Evolutionary conservation across 1,140 invertebrate genomes (phyloP), one percentile per base, ranked within the genome.

Genomic region (Nephila pilipes): DNA sequence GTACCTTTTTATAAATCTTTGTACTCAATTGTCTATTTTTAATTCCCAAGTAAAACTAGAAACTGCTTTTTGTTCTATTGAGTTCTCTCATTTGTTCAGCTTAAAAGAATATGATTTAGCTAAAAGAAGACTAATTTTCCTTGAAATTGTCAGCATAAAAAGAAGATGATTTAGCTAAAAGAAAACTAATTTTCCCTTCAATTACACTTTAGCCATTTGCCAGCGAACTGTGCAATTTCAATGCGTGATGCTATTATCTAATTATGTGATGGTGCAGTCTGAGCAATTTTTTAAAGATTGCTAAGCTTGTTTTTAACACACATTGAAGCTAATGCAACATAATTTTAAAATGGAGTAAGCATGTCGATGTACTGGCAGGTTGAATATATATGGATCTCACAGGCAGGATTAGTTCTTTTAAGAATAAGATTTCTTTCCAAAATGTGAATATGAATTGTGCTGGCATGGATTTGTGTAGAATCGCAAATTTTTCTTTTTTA

Each of bases 391-490:
- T 32, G 25, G 25, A 32, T 69, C 25, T 75, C 10, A 25, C 60
- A 32, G 65, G 65, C 65, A 75, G 65, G 65, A 75, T 29, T 75
- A 10, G 6, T 46, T 46, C 3, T 46, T 69, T 75, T 36, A 32
- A 29, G 65, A 29, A 75, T 75, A 25, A 75, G 25, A 25, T 75
- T 75, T 75, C 16, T 29, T 75, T 63, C 25, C 25, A 63, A 63
- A 12, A 63, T 63, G 22, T 63, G 22, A n/a, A 63, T 25, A 29
- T 75, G 65, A 75, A 18, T 29, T 75, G 65, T 75, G 65, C 65
- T 75, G 65, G 65, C 65, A 75, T 75, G 65, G 65, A 75, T 75
- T 75, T 32, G 60, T 63, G 60, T 63, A 63, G 60, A 60, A 60
- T n/a, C n/a, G 10, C 29, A 36, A 36, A 32, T 75, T 75, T 8